A percentile compares a stretch with the other conserved stretches of the same genome.
Evolutionary conservation across 2,888 invertebrate species (phyloP).

Genomic region (Norana najaformis): DNA sequence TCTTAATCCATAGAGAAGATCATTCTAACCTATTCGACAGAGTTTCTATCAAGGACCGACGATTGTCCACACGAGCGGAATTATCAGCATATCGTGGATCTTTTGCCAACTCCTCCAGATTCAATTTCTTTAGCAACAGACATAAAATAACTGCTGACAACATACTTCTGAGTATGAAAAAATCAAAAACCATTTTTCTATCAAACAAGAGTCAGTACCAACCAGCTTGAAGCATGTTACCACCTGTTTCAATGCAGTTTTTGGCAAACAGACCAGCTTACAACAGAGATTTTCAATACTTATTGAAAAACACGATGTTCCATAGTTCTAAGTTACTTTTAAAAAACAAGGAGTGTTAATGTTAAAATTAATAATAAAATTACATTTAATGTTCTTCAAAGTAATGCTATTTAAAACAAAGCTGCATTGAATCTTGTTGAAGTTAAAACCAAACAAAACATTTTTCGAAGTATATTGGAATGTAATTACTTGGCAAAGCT

Average conservation of each 20-base stretch:
- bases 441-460: neutral
- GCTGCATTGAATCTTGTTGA: neutral
- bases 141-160: neutral
- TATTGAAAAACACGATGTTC: no score
- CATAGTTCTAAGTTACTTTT: neutral
- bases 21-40: slow-evolving; percentile 24
- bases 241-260: neutral
- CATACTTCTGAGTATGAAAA: neutral
- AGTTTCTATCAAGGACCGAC: neutral
- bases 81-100: slow-evolving; percentile 29
- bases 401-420: neutral
- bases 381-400: neutral
- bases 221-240: neutral
- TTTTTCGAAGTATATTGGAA: neutral
- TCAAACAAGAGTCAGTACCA: neutral
- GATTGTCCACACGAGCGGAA: neutral
- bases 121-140: slow-evolving; percentile 46
- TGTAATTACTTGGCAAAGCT: slow-evolving; percentile 53
- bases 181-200: neutral
- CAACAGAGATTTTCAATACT: no score
- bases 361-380: neutral
- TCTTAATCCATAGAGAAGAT: neutral
- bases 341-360: no score
- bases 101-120: slow-evolving; percentile 21
- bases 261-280: neutral